phyloP scores from a whole-genome alignment of 2,113 vertebrate species.

The Pelecanoides urinatrix region DNA sequence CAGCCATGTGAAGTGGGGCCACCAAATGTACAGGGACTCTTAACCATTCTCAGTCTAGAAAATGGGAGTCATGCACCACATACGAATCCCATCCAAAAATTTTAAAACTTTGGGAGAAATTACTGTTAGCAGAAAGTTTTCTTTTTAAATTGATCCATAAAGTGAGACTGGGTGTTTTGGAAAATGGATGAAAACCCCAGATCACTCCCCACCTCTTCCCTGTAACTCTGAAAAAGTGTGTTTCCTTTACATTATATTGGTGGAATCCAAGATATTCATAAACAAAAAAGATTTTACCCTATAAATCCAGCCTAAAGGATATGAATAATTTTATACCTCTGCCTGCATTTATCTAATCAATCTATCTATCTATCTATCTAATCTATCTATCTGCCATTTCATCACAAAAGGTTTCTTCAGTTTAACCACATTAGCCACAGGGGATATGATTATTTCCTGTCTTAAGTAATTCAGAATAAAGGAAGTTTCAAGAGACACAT shows the following conservation, averaged over 20 bases:
- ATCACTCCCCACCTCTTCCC: not conserved
- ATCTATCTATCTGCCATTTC: not conserved
- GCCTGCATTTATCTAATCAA: not conserved
- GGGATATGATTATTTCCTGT: conserved; percentile 47
- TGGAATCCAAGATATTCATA: not conserved
- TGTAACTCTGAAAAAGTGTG: not conserved
- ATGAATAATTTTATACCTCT: not conserved
- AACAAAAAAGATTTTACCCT: not conserved
- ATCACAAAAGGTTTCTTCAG: not conserved
- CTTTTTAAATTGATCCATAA: not conserved
- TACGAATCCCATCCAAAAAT: not conserved
- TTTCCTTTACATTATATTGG: not conserved
- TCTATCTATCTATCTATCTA: not conserved
- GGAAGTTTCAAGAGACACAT: conserved; percentile 25
- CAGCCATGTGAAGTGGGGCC: not conserved
- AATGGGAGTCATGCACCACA: not conserved
- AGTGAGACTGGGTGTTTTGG: not conserved
- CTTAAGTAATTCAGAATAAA: conserved; percentile 39
- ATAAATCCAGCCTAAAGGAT: not conserved
- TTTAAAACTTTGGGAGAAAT: not conserved
- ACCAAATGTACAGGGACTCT: not conserved
- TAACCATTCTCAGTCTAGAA: not conserved
- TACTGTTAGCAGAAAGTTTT: not conserved
- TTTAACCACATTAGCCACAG: conserved; percentile 46
- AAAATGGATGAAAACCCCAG: not conserved